phyloP scores from a whole-genome alignment of 2,888 invertebrate species.

The Cheilosia scutellata region DNA sequence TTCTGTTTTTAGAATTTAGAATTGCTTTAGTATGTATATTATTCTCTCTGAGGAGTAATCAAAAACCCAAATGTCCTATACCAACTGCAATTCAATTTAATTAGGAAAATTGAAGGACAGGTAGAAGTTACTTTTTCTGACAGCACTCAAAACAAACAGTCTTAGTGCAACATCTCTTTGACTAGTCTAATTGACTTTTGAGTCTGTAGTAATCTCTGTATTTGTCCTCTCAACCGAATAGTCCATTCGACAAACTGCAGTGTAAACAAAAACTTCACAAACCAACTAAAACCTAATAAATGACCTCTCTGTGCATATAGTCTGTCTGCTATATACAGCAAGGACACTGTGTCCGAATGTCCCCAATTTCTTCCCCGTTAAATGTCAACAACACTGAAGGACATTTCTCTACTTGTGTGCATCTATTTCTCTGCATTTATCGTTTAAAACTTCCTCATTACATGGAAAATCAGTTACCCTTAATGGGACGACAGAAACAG shows the following conservation, averaged over 20 bases:
- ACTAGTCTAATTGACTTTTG: conserved; percentile 68
- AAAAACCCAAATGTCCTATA: too few species aligned
- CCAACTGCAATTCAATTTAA: background rate
- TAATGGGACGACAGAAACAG: too few species aligned
- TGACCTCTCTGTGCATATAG: conserved; percentile 30
- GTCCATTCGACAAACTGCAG: conserved; percentile 43
- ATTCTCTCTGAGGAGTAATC: too few species aligned
- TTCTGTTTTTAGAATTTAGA: too few species aligned
- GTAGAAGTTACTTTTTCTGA: background rate
- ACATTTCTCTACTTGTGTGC: conserved; percentile 11
- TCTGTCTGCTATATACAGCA: background rate
- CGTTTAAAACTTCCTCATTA: conserved; percentile 17
- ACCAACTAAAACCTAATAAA: conserved; percentile 68
- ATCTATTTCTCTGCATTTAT: conserved; percentile 19
- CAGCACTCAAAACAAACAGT: conserved; percentile 26
- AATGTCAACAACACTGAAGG: conserved; percentile 41
- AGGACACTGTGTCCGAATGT: conserved; percentile 15
- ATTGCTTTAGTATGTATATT: too few species aligned
- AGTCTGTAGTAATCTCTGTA: conserved; percentile 49
- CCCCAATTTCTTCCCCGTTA: background rate
- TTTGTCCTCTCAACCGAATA: conserved; percentile 34
- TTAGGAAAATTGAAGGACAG: background rate
- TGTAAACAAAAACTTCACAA: conserved; percentile 58
- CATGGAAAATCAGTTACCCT: conserved; percentile 10
- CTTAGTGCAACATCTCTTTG: conserved; percentile 9